Evolutionary conservation across 2,888 invertebrate genomes (phyloP).

Genomic region (Crocallis elinguaria): DNA sequence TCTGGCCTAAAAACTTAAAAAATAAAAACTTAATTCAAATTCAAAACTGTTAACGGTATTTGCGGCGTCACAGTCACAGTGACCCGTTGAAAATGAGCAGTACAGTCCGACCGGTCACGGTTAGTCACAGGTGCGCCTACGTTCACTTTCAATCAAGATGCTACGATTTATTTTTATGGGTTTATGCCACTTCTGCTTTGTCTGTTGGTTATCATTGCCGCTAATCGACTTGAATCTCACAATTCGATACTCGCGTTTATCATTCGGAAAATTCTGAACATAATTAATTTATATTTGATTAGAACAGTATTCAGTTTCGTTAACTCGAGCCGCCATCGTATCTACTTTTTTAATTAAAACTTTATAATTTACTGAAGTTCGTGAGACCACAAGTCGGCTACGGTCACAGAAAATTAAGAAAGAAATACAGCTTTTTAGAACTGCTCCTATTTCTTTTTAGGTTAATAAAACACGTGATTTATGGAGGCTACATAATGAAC

Average conservation of each 20-base stretch:
- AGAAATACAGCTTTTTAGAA: slow-evolving; percentile 37
- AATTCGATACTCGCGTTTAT: slow-evolving; percentile 1
- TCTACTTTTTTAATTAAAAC: slow-evolving; percentile 57
- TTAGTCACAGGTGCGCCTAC: slow-evolving; percentile 71
- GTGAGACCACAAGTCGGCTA: slow-evolving; percentile 52
- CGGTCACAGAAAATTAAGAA: slow-evolving; percentile 45
- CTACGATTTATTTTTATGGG: slow-evolving; percentile 60
- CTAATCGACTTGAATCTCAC: slow-evolving; percentile 6
- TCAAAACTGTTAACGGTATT: slow-evolving; percentile 65
- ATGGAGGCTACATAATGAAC: slow-evolving; percentile 24
- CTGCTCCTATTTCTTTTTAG: slow-evolving; percentile 39
- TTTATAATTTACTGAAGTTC: slow-evolving; percentile 46
- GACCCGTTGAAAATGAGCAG: slow-evolving; percentile 69
- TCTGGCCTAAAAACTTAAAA: slow-evolving; percentile 35
- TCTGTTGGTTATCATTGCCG: slow-evolving; percentile 17
- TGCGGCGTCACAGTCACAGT: slow-evolving; percentile 61
- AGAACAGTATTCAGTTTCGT: slow-evolving; percentile 13
- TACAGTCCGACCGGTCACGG: slow-evolving; percentile 66
- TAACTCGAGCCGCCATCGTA: slow-evolving; percentile 39
- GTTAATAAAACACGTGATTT: slow-evolving; percentile 41
- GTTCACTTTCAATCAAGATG: slow-evolving; percentile 76
- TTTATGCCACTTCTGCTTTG: slow-evolving; percentile 39
- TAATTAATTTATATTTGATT: slow-evolving; percentile 14
- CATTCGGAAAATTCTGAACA: slow-evolving; percentile 11
- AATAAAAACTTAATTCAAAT: slow-evolving; percentile 43